phyloP scores from a whole-genome alignment of 2,888 invertebrate species.

The Venusia cambrica region DNA sequence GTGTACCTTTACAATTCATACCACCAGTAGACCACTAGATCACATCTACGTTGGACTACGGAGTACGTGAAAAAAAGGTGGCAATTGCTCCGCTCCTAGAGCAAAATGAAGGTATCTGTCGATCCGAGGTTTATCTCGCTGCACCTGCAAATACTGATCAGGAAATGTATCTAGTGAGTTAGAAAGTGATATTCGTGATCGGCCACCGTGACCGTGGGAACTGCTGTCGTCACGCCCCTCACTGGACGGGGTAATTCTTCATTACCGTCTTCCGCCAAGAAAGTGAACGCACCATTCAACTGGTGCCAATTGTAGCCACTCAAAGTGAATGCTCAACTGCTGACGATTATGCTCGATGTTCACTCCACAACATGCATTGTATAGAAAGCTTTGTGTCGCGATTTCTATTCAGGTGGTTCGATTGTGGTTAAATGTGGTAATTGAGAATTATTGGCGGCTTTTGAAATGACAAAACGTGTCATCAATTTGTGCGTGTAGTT shows the following conservation, averaged over 20 bases:
- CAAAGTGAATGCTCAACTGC: constrained; percentile 21
- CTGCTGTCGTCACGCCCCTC: constrained; percentile 23
- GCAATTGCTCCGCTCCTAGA: too few species aligned
- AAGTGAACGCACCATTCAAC: too few species aligned
- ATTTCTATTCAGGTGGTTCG: constrained; percentile 12
- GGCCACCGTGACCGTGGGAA: constrained; percentile 31
- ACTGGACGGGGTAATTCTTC: constrained; percentile 24
- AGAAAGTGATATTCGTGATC: constrained; percentile 30
- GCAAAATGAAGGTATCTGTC: too few species aligned
- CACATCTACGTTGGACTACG: too few species aligned
- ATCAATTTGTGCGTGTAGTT: background rate
- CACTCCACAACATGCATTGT: too few species aligned
- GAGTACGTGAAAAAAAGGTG: too few species aligned
- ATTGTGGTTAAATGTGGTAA: constrained; percentile 13
- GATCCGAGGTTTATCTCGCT: constrained; percentile 1
- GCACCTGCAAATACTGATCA: constrained; percentile 1
- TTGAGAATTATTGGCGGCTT: constrained; percentile 17
- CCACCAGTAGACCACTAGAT: too few species aligned
- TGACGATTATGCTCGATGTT: constrained; percentile 5
- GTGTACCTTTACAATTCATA: too few species aligned
- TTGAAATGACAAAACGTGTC: constrained; percentile 6
- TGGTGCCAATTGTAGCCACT: too few species aligned
- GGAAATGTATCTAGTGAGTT: constrained; percentile 16
- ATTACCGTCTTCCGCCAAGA: constrained; percentile 27
- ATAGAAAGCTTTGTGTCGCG: constrained; percentile 6